These are phyloP conservation scores for Piezodorus guildinii DNA, from an alignment of 1,140 invertebrate genomes.

Conservation along the genomic window DNA sequence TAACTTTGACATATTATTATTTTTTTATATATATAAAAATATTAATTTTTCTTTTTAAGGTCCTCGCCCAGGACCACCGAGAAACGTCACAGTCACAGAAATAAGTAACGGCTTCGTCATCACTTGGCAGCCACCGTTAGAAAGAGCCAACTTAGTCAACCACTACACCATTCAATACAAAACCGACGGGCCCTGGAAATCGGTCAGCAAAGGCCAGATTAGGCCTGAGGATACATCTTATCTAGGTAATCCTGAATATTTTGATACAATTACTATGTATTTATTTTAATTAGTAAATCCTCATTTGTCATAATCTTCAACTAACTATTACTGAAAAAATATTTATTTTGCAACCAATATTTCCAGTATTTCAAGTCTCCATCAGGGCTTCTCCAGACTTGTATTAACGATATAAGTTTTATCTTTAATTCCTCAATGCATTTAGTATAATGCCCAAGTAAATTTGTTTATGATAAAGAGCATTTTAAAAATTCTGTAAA, in stretches of 20 bases:
- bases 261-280: neutral
- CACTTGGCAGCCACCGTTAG: conserved; percentile 73
- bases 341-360: no score
- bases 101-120: conserved; percentile 77
- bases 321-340: no score
- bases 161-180: conserved; percentile 87
- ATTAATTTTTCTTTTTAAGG: conserved; percentile 41
- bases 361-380: no score
- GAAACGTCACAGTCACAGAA: conserved; percentile 77
- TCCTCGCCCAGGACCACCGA: conserved; percentile 73
- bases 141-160: conserved; percentile 64
- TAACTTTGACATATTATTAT: no score
- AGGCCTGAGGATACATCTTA: conserved; percentile 77
- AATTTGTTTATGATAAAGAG: no score
- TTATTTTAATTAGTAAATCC: neutral
- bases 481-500: neutral
- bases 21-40: neutral
- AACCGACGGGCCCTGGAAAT: conserved; percentile 75
- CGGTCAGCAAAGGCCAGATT: conserved; percentile 74
- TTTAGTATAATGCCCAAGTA: no score
- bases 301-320: no score
- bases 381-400: no score
- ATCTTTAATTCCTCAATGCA: no score
- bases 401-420: no score
- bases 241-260: conserved; percentile 46